These are phyloP conservation scores for Drosophila eohydei DNA, from an alignment of 2,888 invertebrate genomes.

Conservation along the genomic window DNA sequence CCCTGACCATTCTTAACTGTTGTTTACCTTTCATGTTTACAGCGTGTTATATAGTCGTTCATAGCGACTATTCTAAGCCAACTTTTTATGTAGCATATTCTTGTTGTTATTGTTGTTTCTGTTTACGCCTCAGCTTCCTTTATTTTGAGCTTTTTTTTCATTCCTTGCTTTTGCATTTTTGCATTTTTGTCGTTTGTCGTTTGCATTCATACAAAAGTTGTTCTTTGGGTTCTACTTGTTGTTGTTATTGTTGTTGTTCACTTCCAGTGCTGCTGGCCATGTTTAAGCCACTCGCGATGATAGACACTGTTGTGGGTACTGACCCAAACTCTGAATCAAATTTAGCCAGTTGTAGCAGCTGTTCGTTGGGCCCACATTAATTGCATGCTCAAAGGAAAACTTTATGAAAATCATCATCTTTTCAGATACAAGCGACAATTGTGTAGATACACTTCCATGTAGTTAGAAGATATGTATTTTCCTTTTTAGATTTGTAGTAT, in stretches of 20 bases:
- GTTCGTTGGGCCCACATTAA: conserved; percentile 18
- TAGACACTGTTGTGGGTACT: neutral
- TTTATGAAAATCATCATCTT: conserved; percentile 11
- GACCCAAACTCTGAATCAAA: neutral
- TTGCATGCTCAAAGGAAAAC: conserved; percentile 37
- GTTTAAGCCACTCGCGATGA: neutral
- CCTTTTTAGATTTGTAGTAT: neutral
- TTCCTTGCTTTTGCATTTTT: conserved; percentile 18
- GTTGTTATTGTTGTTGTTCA: conserved; percentile 26
- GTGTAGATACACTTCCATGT: conserved; percentile 7
- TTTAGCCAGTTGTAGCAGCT: conserved; percentile 11
- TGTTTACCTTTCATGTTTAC: neutral
- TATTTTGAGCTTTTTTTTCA: conserved; percentile 16
- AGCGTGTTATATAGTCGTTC: conserved; percentile 22
- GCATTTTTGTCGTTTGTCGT: conserved; percentile 24
- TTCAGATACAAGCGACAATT: conserved; percentile 5
- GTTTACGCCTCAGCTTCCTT: conserved; percentile 24
- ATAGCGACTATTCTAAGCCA: conserved; percentile 5
- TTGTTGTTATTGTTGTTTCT: conserved; percentile 15
- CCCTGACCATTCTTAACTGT: neutral
- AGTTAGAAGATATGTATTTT: neutral
- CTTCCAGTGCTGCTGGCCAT: conserved; percentile 10
- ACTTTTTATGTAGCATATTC: conserved; percentile 5
- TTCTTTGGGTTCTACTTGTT: conserved; percentile 9
- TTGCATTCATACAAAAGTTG: conserved; percentile 22